phyloP scores from a whole-genome alignment of 2,797 vertebrate species.

The Manis crassicaudata region DNA sequence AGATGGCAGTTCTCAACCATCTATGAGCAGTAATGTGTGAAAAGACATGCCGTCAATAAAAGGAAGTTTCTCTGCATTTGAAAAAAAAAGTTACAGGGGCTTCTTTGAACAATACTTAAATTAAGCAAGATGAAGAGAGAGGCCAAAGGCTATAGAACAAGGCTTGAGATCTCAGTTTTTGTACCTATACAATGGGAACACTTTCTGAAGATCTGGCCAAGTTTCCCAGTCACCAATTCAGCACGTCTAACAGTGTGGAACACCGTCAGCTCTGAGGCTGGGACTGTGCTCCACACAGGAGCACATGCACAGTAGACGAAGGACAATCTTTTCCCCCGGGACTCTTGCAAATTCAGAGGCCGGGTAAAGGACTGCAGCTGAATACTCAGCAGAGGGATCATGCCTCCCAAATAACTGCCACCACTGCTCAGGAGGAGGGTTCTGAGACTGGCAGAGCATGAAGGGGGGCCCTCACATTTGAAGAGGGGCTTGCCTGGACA shows the following conservation, averaged over 20 bases:
- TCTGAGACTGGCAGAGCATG: background rate
- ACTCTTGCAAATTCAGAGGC: background rate
- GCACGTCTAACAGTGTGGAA: background rate
- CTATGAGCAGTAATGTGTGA: background rate
- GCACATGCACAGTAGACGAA: background rate
- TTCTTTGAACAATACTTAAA: conserved; percentile 34
- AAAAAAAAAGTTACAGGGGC: background rate
- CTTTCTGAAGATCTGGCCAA: background rate
- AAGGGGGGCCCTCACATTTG: background rate
- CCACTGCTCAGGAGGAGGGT: background rate
- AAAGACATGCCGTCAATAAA: conserved; percentile 17
- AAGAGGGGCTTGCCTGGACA: background rate
- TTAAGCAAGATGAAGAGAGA: background rate
- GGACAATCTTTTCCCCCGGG: background rate
- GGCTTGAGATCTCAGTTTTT: background rate
- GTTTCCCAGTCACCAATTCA: background rate
- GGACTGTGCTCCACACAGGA: background rate
- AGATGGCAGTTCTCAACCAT: background rate
- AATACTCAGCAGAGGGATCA: background rate
- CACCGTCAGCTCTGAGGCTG: background rate
- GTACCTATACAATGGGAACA: background rate
- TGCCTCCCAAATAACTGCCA: background rate
- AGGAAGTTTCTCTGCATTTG: background rate
- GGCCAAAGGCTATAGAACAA: background rate
- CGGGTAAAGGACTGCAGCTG: background rate